Evolutionary conservation across 1,140 invertebrate species (phyloP).

Genomic region (Atta cephalotes): DNA sequence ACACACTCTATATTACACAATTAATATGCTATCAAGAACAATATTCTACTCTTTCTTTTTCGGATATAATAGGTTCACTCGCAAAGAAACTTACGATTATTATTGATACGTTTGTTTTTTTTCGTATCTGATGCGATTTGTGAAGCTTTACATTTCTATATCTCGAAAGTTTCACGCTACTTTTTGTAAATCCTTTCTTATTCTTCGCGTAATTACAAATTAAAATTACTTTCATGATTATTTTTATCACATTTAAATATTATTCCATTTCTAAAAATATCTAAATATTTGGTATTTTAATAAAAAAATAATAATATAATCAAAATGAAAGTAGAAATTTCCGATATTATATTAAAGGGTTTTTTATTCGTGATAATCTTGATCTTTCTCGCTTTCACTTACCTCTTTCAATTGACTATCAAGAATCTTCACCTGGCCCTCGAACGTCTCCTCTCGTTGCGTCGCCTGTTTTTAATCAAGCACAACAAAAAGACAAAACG

Average conservation of each 20-base stretch:
- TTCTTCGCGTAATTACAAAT: neutral
- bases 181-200: neutral
- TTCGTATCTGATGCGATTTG: constrained; percentile 16
- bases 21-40: constrained; percentile 52
- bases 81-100: constrained; percentile 25
- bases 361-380: neutral
- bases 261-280: neutral
- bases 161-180: neutral
- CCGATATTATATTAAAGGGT: neutral
- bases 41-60: constrained; percentile 10
- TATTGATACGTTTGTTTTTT: neutral
- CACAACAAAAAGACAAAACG: constrained; percentile 79
- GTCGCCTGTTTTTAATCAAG: constrained; percentile 91
- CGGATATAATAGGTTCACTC: neutral
- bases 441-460: constrained; percentile 98
- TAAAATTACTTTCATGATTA: neutral
- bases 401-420: constrained; percentile 98
- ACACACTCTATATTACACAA: constrained; percentile 20
- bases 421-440: constrained; percentile 96
- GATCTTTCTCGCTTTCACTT: constrained; percentile 80
- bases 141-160: neutral
- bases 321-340: neutral
- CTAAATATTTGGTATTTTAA: neutral
- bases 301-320: constrained; percentile 1
- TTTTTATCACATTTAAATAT: constrained; percentile 17